Conservation (phyloP, 2,113 vertebrate species). For the Aviceda subcristata region DNA sequence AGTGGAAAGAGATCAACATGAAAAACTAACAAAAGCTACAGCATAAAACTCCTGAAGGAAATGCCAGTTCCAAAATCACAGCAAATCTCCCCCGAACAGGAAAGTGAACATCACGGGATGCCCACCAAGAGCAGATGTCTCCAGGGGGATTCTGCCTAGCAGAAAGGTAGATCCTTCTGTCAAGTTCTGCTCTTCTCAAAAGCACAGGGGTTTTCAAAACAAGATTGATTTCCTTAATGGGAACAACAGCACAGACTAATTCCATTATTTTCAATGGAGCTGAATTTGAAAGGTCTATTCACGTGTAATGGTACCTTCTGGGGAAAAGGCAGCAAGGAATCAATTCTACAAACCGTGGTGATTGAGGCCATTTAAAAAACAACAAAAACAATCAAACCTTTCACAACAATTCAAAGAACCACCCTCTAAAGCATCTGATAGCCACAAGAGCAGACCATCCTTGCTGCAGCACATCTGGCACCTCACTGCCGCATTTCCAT, state of each 20-base stretch:
- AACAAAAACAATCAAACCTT: constrained; percentile 16
- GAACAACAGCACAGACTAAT: constrained; percentile 21
- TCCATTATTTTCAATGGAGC: constrained; percentile 53
- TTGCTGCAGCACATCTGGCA: not conserved
- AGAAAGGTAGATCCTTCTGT: not conserved
- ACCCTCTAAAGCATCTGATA: not conserved
- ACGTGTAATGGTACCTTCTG: constrained; percentile 57
- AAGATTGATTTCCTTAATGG: constrained; percentile 46
- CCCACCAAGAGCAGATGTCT: not conserved
- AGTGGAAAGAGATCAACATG: not conserved
- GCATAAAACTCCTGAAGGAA: not conserved
- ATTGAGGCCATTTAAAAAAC: constrained; percentile 42
- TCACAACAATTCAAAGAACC: not conserved
- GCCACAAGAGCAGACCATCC: not conserved
- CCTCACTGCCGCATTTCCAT: not conserved
- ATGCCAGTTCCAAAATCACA: not conserved
- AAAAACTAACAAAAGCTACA: not conserved
- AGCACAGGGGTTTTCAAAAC: constrained; percentile 22
- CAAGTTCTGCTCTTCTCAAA: not conserved
- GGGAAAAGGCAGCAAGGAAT: constrained; percentile 34
- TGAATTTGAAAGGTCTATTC: constrained; percentile 60
- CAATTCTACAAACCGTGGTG: constrained; percentile 9
- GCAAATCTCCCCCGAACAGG: not conserved
- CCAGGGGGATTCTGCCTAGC: not conserved
- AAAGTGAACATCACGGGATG: not conserved